Conservation (phyloP, 1,140 invertebrate genomes). For the Drosophila varians region DNA sequence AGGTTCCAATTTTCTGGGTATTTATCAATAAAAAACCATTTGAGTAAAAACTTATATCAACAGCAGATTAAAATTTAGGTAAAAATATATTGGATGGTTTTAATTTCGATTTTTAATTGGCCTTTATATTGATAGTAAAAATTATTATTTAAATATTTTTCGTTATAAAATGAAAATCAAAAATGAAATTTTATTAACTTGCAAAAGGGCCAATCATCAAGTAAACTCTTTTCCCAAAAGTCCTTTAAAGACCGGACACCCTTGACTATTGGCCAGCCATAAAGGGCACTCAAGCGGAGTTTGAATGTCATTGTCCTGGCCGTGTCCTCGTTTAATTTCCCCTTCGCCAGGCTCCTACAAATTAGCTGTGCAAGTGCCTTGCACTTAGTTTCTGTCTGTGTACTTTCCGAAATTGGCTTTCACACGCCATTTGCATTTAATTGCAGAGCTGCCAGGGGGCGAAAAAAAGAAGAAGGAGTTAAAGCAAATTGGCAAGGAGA, state of each 20-base stretch:
- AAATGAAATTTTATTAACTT: not conserved
- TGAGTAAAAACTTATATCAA: not conserved
- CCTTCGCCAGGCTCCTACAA: constrained; percentile 46
- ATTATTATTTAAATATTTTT: too few relatives aligned
- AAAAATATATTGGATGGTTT: not conserved
- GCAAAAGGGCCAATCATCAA: constrained; percentile 7
- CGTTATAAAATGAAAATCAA: too few relatives aligned
- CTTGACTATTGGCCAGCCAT: constrained; percentile 57
- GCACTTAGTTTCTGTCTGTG: constrained; percentile 71
- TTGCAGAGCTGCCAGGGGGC: constrained; percentile 33
- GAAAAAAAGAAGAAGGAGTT: not conserved
- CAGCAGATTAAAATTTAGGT: not conserved
- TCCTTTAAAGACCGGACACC: constrained; percentile 31
- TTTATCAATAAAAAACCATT: not conserved
- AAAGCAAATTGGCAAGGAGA: constrained; percentile 1
- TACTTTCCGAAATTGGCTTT: constrained; percentile 81
- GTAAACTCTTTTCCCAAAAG: constrained; percentile 8
- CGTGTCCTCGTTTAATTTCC: not conserved
- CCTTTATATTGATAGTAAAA: too few relatives aligned
- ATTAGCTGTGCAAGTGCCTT: constrained; percentile 73
- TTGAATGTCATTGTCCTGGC: constrained; percentile 45
- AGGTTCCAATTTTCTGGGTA: not conserved
- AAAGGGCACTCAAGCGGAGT: constrained; percentile 55
- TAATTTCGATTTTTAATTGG: not conserved
- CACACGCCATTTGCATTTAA: constrained; percentile 81